Evolutionary conservation across 2,888 invertebrate genomes (phyloP), one percentile per base, ranked within the genome.

Genomic region (Microctonus hyperodae): DNA sequence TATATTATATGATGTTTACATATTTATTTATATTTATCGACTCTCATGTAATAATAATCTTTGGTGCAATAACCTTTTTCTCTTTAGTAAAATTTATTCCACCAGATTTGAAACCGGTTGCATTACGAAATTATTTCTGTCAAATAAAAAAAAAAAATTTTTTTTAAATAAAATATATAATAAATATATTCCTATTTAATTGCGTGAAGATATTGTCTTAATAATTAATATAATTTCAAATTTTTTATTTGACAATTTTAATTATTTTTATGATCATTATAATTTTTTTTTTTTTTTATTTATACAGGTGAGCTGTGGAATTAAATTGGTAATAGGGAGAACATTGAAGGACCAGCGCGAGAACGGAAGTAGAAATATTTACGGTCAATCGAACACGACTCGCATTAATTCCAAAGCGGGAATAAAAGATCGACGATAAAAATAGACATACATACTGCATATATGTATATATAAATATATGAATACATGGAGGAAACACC

Each of bases 31-130:
- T 16, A 5, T 44, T 3, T 1, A 16, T 44, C 44, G 16, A n/a
- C 16, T 16, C 7, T 7, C 16, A 4, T 44, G 44, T 33, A 20
- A 61, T 50, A 61, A 61, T 33, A 13, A 51, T 64, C 25, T 50
- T 48, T 33, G 25, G 68, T 61, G 66, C 68, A 69, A 64, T 68
- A 68, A 71, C 69, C 67, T 69, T 66, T 66, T 66, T 59, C 13
- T 64, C 60, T 63, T 68, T 68, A 62, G 55, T 63, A 63, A 16
- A 44, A 44, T n/a, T 44, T 44, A 44, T 44, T 44, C 16, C 44
- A 20, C 20, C 44, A 44, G 16, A 44, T 44, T 44, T 6, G 16
- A 44, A 44, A 44, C 44, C 44, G 16, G 44, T 44, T 44, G 44
- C 16, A 7, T 44, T 44, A 44, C 44, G 9, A 9, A 44, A 44